Evolutionary conservation across 2,888 invertebrate species (phyloP), one percentile per base, ranked within the genome.

Genomic region (Coleophora flavipennella): DNA sequence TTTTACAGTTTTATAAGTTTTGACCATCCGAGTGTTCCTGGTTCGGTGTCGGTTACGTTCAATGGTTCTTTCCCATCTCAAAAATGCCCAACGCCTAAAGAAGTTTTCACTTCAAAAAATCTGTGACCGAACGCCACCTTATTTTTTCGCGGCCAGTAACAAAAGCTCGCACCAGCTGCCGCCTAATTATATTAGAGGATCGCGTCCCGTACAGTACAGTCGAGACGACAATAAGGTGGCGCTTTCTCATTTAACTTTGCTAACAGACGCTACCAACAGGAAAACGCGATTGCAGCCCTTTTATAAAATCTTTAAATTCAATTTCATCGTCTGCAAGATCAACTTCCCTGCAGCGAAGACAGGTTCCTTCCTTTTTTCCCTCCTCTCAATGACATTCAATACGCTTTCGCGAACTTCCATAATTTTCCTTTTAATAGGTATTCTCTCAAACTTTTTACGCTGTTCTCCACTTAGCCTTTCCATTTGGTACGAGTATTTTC

Each of bases 161-260:
- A 50, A 55, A 57, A 59, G 55, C 51, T 44, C 44, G 49, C 45
- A 42, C 51, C 62, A 59, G 55, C 61, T 64, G 59, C 46, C 48
- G 40, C 56, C 51, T 67, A 70, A 74, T 71, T 65, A 64, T 57
- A 67, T 72, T 65, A 67, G 55, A 59, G 44, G 43, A 62, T 59
- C 55, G 20, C 20, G 20, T n/a, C n/a, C 57, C 55, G 60, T 57
- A 52, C 54, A 55, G 56, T 64, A 60, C 61, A 55, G 52, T 43
- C 44, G 46, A 49, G 52, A 55, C 54, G 59, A 59, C 60, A 62
- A 61, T 61, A 61, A 60, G 53, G 57, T 59, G 57, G 57, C 48
- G 47, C 50, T 53, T 57, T 60, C 65, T 67, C 62, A 70, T 70
- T 71, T 66, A 69, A 68, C 58, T 68, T 65, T 44, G 51, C 62